Percentiles rank a stretch among this genome's conserved stretches.
Evolutionary conservation across 2,113 vertebrate genomes (phyloP).

Genomic region (Buteo buteo): DNA sequence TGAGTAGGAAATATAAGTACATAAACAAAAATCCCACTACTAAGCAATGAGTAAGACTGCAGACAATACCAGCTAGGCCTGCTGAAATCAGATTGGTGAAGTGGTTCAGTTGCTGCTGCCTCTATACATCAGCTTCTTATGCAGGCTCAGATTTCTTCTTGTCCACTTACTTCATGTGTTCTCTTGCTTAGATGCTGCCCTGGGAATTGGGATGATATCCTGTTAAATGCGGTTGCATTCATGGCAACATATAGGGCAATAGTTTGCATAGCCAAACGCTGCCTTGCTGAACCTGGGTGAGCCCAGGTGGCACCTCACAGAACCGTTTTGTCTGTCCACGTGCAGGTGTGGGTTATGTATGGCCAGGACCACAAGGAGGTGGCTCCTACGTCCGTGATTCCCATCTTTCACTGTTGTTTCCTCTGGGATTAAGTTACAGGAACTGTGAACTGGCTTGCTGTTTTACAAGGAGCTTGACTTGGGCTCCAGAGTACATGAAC

Average conservation of each 20-base stretch:
- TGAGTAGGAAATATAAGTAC: background rate
- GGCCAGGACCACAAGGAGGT: background rate
- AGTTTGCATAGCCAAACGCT: background rate
- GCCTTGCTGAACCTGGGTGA: background rate
- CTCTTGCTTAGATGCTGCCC: background rate
- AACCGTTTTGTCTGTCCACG: fast-evolving
- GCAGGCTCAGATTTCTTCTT: background rate
- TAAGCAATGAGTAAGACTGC: background rate
- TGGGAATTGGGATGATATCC: background rate
- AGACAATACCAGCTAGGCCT: background rate
- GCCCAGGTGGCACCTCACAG: background rate
- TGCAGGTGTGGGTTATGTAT: background rate
- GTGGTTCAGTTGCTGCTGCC: background rate
- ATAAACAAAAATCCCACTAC: background rate
- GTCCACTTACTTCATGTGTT: background rate
- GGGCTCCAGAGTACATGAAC: background rate
- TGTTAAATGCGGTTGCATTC: background rate
- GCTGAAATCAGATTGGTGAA: background rate
- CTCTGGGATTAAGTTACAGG: background rate
- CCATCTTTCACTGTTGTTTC: background rate
- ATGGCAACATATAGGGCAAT: background rate
- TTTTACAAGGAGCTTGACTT: background rate
- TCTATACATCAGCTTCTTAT: background rate
- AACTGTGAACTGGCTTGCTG: background rate
- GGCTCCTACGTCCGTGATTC: background rate